A percentile compares a stretch with the other conserved stretches of the same genome.
Evolutionary conservation across 2,888 invertebrate genomes (phyloP).

Genomic region (Ecliptopera silaceata): DNA sequence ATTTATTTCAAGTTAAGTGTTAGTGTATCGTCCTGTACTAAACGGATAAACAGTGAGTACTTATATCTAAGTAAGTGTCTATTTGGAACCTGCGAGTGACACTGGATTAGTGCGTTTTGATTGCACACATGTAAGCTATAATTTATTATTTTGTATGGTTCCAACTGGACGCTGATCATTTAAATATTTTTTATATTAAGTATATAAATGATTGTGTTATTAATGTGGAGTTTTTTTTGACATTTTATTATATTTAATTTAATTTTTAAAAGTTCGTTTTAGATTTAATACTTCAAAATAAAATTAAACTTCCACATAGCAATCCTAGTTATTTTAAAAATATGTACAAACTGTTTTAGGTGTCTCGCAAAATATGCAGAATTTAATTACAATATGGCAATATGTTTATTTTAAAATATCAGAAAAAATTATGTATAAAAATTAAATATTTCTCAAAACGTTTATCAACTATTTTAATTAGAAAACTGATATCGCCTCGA

Average conservation of each 20-base stretch:
- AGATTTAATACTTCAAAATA: no score
- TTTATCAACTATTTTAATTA: background rate
- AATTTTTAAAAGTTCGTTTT: no score
- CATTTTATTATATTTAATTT: no score
- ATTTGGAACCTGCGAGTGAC: constrained; percentile 45
- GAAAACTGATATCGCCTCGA: constrained; percentile 13
- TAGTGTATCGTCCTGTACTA: constrained; percentile 42
- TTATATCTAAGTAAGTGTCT: constrained; percentile 42
- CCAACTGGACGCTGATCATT: constrained; percentile 44
- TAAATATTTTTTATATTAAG: no score
- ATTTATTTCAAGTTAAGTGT: no score
- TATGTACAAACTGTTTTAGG: no score
- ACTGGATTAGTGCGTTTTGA: constrained; percentile 44
- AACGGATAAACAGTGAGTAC: constrained; percentile 64
- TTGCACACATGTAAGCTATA: constrained; percentile 46
- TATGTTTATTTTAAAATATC: background rate
- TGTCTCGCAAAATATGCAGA: no score
- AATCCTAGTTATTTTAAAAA: no score
- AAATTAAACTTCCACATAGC: background rate
- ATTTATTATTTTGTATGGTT: constrained; percentile 40
- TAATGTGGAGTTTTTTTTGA: no score
- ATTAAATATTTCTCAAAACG: no score
- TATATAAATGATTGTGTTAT: no score
- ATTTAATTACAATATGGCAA: no score
- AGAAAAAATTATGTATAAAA: background rate